Evolutionary conservation across 2,113 vertebrate genomes (phyloP).

Genomic region (Chaetops frenatus): DNA sequence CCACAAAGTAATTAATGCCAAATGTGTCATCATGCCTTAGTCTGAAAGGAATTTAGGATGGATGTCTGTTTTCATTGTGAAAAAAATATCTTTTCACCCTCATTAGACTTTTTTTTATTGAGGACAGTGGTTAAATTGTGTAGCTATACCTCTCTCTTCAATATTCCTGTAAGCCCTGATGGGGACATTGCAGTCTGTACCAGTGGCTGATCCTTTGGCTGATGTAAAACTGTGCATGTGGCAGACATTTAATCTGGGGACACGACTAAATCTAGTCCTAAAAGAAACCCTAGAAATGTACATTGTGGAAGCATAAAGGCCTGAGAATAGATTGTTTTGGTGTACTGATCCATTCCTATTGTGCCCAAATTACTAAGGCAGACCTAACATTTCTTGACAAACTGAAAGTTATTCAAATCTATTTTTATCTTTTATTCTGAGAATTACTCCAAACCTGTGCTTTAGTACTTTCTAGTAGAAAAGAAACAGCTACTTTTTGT

Average conservation of each 20-base stretch:
- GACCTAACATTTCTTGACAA: not conserved
- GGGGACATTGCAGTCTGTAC: not conserved
- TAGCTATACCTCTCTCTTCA: not conserved
- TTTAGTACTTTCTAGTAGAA: not conserved
- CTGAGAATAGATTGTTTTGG: not conserved
- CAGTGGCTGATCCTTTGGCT: not conserved
- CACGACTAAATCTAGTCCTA: not conserved
- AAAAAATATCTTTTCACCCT: not conserved
- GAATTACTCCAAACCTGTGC: not conserved
- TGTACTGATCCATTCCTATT: not conserved
- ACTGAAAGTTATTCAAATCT: not conserved
- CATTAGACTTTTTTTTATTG: not conserved
- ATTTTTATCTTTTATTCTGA: not conserved
- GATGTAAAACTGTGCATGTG: not conserved
- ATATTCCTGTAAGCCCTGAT: not conserved
- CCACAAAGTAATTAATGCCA: not conserved
- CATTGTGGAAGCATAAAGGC: not conserved
- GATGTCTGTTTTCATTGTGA: not conserved
- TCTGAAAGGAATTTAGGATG: constrained; percentile 18
- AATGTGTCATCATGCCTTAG: constrained; percentile 14
- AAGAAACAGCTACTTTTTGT: not conserved
- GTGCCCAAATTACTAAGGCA: not conserved
- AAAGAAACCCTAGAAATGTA: not conserved
- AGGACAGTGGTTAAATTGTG: not conserved
- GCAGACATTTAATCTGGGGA: not conserved